Evolutionary conservation across 1,140 invertebrate species (phyloP).

Genomic region (Drosophila nannoptera): DNA sequence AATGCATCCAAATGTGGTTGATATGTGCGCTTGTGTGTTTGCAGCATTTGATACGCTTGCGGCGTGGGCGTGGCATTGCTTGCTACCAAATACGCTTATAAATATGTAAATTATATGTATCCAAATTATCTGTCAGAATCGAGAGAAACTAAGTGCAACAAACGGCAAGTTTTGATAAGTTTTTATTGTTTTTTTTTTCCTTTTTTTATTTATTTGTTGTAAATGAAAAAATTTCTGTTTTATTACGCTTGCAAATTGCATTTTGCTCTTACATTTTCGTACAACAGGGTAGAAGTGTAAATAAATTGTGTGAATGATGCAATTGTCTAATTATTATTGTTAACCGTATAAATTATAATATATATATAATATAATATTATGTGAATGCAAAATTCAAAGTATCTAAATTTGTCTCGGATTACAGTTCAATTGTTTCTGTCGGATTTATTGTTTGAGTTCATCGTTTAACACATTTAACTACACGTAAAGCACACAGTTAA

Average conservation of each 20-base stretch:
- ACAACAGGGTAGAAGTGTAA: slow-evolving; percentile 62
- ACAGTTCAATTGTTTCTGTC: slow-evolving; percentile 11
- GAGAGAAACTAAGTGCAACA: slow-evolving; percentile 60
- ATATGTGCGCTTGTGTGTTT: slow-evolving; percentile 61
- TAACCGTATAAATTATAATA: slow-evolving; percentile 60
- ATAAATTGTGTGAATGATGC: slow-evolving; percentile 75
- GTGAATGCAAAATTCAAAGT: slow-evolving; percentile 54
- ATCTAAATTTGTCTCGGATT: slow-evolving; percentile 50
- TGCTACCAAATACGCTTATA: slow-evolving; percentile 34
- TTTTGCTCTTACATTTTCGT: slow-evolving; percentile 72
- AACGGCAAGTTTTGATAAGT: slow-evolving; percentile 20
- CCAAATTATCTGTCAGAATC: slow-evolving; percentile 54
- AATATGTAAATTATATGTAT: slow-evolving; percentile 28
- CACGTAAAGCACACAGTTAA: slow-evolving; percentile 56
- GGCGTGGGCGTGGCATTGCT: slow-evolving; percentile 57
- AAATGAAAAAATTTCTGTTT: slow-evolving; percentile 70
- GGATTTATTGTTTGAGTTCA: slow-evolving; percentile 30
- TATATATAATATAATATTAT: slow-evolving; percentile 41
- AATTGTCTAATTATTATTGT: slow-evolving; percentile 53
- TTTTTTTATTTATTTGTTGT: slow-evolving; percentile 39
- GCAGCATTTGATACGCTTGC: slow-evolving; percentile 58
- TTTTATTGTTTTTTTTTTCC: background rate
- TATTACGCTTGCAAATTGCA: slow-evolving; percentile 58
- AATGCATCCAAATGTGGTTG: slow-evolving; percentile 71
- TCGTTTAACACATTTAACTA: slow-evolving; percentile 66